These are phyloP conservation scores for Trissolcus basalis DNA, from an alignment of 1,140 invertebrate species.

Conservation along the genomic window DNA sequence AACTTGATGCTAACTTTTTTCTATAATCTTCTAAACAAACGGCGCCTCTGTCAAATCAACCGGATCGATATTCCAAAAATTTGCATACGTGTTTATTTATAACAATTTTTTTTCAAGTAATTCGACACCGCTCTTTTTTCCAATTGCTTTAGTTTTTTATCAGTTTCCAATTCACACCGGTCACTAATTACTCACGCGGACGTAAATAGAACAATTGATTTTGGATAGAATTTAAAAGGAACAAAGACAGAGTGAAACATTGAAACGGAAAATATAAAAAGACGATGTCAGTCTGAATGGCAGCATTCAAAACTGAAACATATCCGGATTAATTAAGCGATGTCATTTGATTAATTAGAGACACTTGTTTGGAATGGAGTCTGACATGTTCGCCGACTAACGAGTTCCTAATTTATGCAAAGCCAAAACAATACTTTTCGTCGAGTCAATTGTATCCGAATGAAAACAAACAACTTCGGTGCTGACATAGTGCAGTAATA, in stretches of 20 bases:
- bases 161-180: too few species aligned
- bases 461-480: constrained; percentile 72
- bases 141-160: too few species aligned
- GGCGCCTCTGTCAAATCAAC: constrained; percentile 4
- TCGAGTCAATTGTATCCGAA: constrained; percentile 32
- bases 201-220: too few species aligned
- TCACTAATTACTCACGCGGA: too few species aligned
- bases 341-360: constrained; percentile 39
- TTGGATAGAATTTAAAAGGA: too few species aligned
- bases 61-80: background rate
- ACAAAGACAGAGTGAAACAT: too few species aligned
- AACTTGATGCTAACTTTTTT: constrained; percentile 39
- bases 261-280: too few species aligned
- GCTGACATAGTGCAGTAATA: constrained; percentile 70
- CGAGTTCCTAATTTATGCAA: constrained; percentile 44
- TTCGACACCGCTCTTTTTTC: too few species aligned
- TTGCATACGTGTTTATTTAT: too few species aligned
- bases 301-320: background rate
- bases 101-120: too few species aligned
- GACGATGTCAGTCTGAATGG: background rate
- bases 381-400: constrained; percentile 23
- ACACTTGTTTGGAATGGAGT: constrained; percentile 30
- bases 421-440: constrained; percentile 43
- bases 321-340: constrained; percentile 19
- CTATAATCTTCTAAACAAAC: constrained; percentile 33